Evolutionary conservation across 2,888 invertebrate genomes (phyloP), one percentile per base, ranked within the genome.

Genomic region (Orchesella flavescens): DNA sequence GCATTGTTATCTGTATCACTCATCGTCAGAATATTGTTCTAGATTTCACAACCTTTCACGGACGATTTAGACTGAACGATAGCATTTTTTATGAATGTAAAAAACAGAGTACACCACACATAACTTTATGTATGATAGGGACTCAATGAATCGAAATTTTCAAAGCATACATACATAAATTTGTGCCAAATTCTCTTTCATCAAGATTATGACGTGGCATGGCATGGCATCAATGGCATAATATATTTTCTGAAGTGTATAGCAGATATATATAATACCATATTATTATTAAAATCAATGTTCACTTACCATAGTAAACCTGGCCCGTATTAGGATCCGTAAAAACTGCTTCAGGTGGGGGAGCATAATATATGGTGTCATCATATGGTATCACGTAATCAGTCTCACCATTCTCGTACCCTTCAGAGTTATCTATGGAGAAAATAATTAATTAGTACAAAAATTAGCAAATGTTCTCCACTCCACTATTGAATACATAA

Each of bases 331-430:
- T 86, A n/a, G 88, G 88, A 79, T 88, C 88, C 59, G 88, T 88
- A 84, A 87, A 88, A 69, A 88, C 87, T 63, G 86, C 86, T 78
- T 86, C 86, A 84, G 87, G 86, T 71, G 87, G 85, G 81, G 87
- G 86, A 80, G 85, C 86, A 74, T 87, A 87, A 79, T 87, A 88
- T 44, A 86, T 79, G 59, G 86, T 86, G 83, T 87, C 86, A 66
- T 88, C 87, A 84, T 87, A 87, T 72, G 87, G 86, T 79, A 84
- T 85, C 84, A 86, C 87, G 85, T 86, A 87, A 85, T 88, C 88
- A 88, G 88, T 87, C 87, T 88, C 88, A 77, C 87, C 88, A 84
- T 88, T 88, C 87, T 88, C 88, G 85, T 87, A 88, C 81, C 88
- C 88, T 87, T 88, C 88, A 68, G 88, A 88, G 77, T 87, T 87